Conservation (phyloP, 2,797 vertebrate genomes). For the Callimico goeldii region DNA sequence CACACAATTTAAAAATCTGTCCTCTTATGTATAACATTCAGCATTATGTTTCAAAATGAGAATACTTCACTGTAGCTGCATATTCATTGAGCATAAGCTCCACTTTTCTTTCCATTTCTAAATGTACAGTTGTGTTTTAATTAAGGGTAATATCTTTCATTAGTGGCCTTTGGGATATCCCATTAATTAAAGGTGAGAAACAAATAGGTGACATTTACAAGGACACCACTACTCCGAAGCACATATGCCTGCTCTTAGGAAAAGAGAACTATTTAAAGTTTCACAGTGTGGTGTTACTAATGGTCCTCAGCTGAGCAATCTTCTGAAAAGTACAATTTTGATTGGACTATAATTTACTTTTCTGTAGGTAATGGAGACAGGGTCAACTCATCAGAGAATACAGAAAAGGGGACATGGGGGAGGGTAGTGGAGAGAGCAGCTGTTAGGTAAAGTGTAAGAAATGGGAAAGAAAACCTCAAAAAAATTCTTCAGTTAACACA, state of each 20-base stretch:
- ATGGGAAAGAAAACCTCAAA: background rate
- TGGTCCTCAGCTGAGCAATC: background rate
- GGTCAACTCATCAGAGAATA: background rate
- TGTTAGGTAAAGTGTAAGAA: background rate
- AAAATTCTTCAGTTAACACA: background rate
- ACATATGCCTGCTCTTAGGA: background rate
- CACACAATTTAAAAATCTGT: background rate
- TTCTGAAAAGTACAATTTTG: constrained; percentile 5
- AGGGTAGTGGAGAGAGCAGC: background rate
- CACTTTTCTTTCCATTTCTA: background rate
- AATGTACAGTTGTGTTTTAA: background rate
- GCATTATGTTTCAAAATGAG: background rate
- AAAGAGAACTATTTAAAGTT: background rate
- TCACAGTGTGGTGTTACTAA: background rate
- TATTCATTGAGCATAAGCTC: background rate
- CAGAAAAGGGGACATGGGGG: background rate
- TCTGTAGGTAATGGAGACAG: background rate
- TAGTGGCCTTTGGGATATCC: background rate
- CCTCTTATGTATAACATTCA: background rate
- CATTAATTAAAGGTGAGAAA: background rate
- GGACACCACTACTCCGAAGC: background rate
- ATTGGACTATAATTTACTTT: constrained; percentile 13
- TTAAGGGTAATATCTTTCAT: background rate
- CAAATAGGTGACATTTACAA: background rate
- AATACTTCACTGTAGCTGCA: background rate